These are phyloP conservation scores for Sarcophaga peregrina DNA, from an alignment of 1,140 invertebrate genomes.

Conservation along the genomic window DNA sequence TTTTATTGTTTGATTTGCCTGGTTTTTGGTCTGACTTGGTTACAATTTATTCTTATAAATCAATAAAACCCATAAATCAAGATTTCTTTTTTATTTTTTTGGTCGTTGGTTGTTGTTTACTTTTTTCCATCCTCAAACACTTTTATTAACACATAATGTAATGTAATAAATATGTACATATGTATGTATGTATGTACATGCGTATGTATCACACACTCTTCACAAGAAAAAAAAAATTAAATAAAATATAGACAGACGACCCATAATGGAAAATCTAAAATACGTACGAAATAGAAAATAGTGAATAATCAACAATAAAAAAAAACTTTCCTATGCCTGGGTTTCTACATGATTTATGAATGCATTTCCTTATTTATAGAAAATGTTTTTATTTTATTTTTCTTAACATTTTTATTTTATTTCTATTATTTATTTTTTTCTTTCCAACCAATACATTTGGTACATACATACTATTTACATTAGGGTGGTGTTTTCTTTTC, in stretches of 20 bases:
- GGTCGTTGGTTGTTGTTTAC: neutral
- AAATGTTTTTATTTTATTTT: neutral
- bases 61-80: constrained; percentile 41
- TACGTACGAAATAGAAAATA: constrained; percentile 15
- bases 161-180: no score
- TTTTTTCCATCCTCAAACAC: no score
- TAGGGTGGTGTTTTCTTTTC: no score
- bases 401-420: no score
- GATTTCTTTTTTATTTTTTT: constrained; percentile 17
- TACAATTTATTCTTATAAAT: constrained; percentile 40
- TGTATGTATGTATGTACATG: no score
- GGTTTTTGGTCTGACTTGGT: constrained; percentile 17
- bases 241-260: neutral
- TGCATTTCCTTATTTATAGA: constrained; percentile 32
- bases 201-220: no score
- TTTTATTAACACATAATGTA: no score
- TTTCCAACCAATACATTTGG: no score
- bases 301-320: neutral
- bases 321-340: constrained; percentile 34
- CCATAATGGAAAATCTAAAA: constrained; percentile 6
- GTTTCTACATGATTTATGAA: constrained; percentile 33
- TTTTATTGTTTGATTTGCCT: neutral
- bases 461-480: no score
- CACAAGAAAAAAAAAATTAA: no score
- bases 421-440: no score